Conservation (phyloP, 2,797 vertebrate species). For the Psittacula derbiana region DNA sequence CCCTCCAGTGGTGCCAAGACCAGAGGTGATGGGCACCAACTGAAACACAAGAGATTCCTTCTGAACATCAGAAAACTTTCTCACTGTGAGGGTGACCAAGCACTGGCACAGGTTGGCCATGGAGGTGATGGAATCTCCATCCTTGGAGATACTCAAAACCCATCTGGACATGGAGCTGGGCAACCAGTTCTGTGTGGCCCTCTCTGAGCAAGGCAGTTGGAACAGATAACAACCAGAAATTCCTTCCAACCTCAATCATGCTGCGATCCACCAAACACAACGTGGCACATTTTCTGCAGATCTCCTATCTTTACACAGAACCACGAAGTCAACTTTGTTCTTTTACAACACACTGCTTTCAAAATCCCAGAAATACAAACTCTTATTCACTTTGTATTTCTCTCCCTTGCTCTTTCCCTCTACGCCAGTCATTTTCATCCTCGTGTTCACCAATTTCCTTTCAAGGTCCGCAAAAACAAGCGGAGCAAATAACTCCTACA, state of each 20-base stretch:
- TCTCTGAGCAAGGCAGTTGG: background rate
- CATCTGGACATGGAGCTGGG: accelerated
- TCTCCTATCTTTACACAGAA: background rate
- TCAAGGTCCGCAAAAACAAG: background rate
- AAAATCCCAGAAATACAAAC: background rate
- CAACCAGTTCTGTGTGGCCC: background rate
- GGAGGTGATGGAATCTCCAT: background rate
- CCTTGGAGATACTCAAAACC: background rate
- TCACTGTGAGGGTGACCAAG: background rate
- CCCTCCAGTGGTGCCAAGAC: background rate
- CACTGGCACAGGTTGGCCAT: background rate
- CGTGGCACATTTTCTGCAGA: background rate
- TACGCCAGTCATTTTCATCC: background rate
- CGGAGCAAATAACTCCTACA: background rate
- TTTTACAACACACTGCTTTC: background rate
- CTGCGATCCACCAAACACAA: background rate
- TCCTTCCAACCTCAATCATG: background rate
- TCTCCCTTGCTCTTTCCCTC: background rate
- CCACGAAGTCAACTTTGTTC: background rate
- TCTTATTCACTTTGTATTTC: background rate
- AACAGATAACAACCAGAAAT: background rate
- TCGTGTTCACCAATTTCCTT: background rate
- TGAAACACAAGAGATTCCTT: background rate
- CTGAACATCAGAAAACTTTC: background rate
- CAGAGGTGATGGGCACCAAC: background rate